These are phyloP conservation scores for Drymonia ruficornis DNA, from an alignment of 2,888 invertebrate species.

Conservation along the genomic window DNA sequence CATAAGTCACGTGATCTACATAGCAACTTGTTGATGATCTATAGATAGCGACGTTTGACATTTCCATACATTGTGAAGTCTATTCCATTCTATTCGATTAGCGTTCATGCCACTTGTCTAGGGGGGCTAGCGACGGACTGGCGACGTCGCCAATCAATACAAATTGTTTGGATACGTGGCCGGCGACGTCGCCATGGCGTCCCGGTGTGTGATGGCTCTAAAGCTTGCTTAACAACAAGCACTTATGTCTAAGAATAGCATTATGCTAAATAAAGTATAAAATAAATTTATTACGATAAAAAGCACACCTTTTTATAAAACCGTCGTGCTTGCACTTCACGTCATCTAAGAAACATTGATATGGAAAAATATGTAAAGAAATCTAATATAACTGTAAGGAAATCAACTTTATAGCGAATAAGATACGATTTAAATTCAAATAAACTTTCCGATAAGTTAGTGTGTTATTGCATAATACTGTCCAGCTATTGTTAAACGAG, in stretches of 20 bases:
- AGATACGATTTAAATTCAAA: neutral
- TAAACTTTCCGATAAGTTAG: neutral
- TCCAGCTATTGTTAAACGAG: conserved; percentile 66
- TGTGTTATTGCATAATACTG: conserved; percentile 45
- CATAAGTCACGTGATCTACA: no score
- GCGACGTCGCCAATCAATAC: no score
- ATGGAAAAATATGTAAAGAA: neutral
- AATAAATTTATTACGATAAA: conserved; percentile 25
- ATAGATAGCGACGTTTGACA: no score
- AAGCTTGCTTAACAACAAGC: no score
- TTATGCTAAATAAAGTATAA: conserved; percentile 15
- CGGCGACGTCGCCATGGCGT: no score
- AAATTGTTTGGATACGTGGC: no score
- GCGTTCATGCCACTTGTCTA: no score
- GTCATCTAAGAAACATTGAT: neutral
- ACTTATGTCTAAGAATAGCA: neutral
- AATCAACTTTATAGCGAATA: neutral
- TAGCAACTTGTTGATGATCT: no score
- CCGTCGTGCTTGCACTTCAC: conserved; percentile 2
- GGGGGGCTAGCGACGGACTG: no score
- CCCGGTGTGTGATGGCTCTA: no score
- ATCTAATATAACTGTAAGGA: neutral
- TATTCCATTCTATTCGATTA: no score
- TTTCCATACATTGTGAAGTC: no score
- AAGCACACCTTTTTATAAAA: conserved; percentile 14